phyloP scores from a whole-genome alignment of 2,113 vertebrate genomes.

The Cnemophilus loriae region DNA sequence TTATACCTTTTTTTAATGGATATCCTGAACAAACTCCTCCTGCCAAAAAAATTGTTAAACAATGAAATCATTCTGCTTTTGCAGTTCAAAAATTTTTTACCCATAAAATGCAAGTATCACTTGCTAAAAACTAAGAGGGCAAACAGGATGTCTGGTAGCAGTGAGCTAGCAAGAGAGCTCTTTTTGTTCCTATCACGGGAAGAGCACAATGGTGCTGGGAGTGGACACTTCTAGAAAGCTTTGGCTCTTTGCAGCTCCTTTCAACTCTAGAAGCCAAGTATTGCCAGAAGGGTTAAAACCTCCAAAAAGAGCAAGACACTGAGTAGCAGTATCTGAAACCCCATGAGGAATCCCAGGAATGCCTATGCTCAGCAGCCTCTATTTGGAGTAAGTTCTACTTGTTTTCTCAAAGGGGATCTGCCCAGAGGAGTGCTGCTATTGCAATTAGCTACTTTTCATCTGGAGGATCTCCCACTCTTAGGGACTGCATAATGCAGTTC shows the following conservation, averaged over 20 bases:
- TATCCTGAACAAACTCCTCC: not conserved
- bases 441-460: not conserved
- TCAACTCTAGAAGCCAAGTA: not conserved
- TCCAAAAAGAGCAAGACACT: fast-evolving
- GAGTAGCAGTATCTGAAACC: not conserved
- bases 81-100: not conserved
- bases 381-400: not conserved
- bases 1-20: not conserved
- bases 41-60: not conserved
- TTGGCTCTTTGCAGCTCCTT: not conserved
- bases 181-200: not conserved
- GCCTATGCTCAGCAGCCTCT: not conserved
- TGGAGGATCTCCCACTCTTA: not conserved
- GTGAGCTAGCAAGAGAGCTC: not conserved
- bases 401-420: not conserved
- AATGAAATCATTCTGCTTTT: not conserved
- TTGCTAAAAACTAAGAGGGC: not conserved
- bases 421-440: not conserved
- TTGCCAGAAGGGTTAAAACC: not conserved
- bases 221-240: not conserved
- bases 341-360: not conserved
- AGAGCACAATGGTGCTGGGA: not conserved
- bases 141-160: not conserved
- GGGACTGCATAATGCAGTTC: not conserved
- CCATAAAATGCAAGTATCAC: not conserved